phyloP scores from a whole-genome alignment of 2,113 vertebrate species.

The Tragelaphus scriptus region DNA sequence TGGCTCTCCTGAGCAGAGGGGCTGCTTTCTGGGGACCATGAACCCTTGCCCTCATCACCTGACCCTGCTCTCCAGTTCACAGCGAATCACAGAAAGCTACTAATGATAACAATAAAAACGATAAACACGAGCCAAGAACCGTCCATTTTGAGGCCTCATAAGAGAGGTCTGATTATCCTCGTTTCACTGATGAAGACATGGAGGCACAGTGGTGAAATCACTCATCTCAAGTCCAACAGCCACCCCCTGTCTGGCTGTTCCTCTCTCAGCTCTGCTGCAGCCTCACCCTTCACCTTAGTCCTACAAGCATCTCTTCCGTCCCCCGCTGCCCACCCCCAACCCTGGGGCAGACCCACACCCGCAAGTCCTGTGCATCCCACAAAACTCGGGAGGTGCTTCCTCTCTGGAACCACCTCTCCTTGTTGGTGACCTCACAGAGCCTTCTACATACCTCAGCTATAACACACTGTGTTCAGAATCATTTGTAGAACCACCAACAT shows the following conservation, averaged over 20 bases:
- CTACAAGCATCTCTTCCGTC: fast-evolving
- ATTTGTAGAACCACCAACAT: neutral
- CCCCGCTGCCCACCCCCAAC: no score
- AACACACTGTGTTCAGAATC: neutral
- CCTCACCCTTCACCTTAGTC: neutral
- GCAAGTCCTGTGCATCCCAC: neutral
- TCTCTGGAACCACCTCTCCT: neutral
- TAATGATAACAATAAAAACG: neutral
- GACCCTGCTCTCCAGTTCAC: neutral
- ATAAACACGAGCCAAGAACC: neutral
- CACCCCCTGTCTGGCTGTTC: neutral
- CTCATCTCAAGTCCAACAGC: neutral
- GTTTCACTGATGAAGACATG: neutral
- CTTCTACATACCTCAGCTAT: fast-evolving
- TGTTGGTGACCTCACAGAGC: neutral
- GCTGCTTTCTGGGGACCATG: neutral
- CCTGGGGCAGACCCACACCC: neutral
- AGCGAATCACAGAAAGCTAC: neutral
- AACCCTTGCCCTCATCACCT: neutral
- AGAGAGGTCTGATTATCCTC: neutral
- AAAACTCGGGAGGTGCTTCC: no score
- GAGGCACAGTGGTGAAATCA: no score
- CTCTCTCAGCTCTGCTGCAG: neutral
- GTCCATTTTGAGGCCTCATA: neutral
- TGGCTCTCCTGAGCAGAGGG: neutral